Evolutionary conservation across 2,797 vertebrate species (phyloP).

Genomic region (Silurus aristotelis): DNA sequence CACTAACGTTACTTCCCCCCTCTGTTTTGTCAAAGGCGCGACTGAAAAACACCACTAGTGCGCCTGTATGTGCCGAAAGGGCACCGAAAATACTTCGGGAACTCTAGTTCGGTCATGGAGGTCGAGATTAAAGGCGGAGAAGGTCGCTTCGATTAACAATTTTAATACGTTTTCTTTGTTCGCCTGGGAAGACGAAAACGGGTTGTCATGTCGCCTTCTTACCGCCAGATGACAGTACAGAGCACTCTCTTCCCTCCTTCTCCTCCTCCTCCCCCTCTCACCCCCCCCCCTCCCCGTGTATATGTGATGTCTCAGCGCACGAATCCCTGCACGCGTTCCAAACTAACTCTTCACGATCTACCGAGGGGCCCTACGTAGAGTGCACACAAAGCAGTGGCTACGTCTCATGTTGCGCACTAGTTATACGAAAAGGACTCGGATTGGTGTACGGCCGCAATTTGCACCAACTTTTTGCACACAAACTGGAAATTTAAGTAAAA

Average conservation of each 20-base stretch:
- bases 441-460: not conserved
- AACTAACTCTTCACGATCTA: not conserved
- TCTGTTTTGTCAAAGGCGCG: constrained; percentile 51
- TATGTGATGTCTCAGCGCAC: constrained; percentile 33
- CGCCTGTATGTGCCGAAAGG: not conserved
- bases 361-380: not conserved
- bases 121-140: constrained; percentile 35
- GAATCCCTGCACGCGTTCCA: constrained; percentile 30
- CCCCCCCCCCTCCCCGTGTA: too few species aligned
- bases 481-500: too few species aligned
- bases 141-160: constrained; percentile 43
- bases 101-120: constrained; percentile 36
- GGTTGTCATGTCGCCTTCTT: constrained; percentile 69
- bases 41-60: constrained; percentile 17
- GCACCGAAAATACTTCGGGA: constrained; percentile 51
- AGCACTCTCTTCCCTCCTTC: constrained; percentile 39
- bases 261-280: too few species aligned
- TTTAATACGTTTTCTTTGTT: constrained; percentile 68
- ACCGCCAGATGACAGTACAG: constrained; percentile 75
- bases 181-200: constrained; percentile 67
- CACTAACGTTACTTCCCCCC: constrained; percentile 48
- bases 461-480: not conserved
- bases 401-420: not conserved
- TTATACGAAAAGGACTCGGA: not conserved
- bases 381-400: not conserved